phyloP scores from a whole-genome alignment of 2,797 vertebrate species.

The Epinephelus malabaricus region DNA sequence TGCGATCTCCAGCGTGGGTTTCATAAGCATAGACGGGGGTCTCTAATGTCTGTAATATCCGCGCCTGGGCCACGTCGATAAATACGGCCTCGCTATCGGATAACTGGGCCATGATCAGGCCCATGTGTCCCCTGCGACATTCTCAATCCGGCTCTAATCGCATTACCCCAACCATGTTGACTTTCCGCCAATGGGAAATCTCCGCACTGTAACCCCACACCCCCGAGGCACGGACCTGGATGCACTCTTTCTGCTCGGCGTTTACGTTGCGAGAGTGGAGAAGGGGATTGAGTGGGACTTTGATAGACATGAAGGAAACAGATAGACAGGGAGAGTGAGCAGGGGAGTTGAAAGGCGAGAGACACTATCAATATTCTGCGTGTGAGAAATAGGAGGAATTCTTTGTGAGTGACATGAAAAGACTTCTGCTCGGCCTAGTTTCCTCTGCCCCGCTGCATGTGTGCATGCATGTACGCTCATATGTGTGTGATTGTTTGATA shows the following conservation, averaged over 20 bases:
- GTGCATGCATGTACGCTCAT: conserved; percentile 20
- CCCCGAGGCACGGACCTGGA: conserved; percentile 74
- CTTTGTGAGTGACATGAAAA: conserved; percentile 57
- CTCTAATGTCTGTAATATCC: conserved; percentile 85
- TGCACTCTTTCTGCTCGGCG: conserved; percentile 68
- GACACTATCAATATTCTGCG: conserved; percentile 62
- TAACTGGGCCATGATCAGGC: conserved; percentile 87
- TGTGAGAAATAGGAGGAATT: conserved; percentile 47
- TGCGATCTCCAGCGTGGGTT: conserved; percentile 78
- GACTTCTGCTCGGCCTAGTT: conserved; percentile 46
- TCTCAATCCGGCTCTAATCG: conserved; percentile 86
- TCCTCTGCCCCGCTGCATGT: conserved; percentile 28
- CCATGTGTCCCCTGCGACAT: conserved; percentile 87
- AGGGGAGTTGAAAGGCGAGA: conserved; percentile 68
- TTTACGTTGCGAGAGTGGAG: conserved; percentile 67
- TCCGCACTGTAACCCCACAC: conserved; percentile 88
- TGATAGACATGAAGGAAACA: conserved; percentile 75
- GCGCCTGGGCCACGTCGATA: conserved; percentile 79
- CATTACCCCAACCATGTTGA: conserved; percentile 88
- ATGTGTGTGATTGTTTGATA: conserved; percentile 56
- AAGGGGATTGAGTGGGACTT: conserved; percentile 71
- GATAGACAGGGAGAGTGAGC: conserved; percentile 65
- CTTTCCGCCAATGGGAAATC: conserved; percentile 89
- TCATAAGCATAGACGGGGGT: conserved; percentile 79
- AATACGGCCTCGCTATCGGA: conserved; percentile 84